A percentile compares a stretch with the other conserved stretches of the same genome.
These are phyloP conservation scores for Diarsia brunnea DNA, from an alignment of 2,888 invertebrate species.

Conservation along the genomic window DNA sequence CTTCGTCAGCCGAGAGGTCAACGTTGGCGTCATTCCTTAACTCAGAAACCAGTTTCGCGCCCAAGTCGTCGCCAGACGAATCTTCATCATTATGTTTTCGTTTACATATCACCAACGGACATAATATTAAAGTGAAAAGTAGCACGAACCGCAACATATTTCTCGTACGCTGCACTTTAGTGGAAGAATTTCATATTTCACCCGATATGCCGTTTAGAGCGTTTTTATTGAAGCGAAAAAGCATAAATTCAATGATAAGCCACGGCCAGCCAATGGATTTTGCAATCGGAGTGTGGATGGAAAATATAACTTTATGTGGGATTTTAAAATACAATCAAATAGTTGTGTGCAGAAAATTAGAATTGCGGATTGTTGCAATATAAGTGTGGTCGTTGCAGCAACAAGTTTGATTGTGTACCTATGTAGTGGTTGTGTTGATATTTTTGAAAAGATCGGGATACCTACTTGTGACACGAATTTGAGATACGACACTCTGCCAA, in stretches of 20 bases:
- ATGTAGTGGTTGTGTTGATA: not conserved
- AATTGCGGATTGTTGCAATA: constrained; percentile 1
- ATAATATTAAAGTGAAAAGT: constrained; percentile 71
- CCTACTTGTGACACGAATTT: not conserved
- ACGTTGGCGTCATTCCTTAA: constrained; percentile 81
- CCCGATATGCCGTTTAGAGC: constrained; percentile 54
- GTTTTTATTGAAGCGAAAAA: constrained; percentile 80
- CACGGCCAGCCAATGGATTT: constrained; percentile 65
- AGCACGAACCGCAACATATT: constrained; percentile 76
- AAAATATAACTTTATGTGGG: constrained; percentile 52
- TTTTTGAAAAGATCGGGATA: not conserved
- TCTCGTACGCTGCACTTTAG: constrained; percentile 63
- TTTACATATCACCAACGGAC: constrained; percentile 55
- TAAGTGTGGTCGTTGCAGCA: not conserved
- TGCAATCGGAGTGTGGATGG: constrained; percentile 70
- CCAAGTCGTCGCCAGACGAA: constrained; percentile 65
- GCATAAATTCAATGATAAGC: constrained; percentile 83
- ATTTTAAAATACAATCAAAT: constrained; percentile 25
- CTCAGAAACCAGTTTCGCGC: constrained; percentile 71
- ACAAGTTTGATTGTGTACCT: not conserved
- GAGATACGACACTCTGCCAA: not conserved
- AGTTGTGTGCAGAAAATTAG: constrained; percentile 10
- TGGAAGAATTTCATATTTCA: constrained; percentile 55
- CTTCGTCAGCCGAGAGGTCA: constrained; percentile 84
- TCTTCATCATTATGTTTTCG: constrained; percentile 40